Percentiles rank a stretch among this genome's conserved stretches.
Conservation (phyloP, 2,888 invertebrate genomes). For the Leptothorax acervorum region DNA sequence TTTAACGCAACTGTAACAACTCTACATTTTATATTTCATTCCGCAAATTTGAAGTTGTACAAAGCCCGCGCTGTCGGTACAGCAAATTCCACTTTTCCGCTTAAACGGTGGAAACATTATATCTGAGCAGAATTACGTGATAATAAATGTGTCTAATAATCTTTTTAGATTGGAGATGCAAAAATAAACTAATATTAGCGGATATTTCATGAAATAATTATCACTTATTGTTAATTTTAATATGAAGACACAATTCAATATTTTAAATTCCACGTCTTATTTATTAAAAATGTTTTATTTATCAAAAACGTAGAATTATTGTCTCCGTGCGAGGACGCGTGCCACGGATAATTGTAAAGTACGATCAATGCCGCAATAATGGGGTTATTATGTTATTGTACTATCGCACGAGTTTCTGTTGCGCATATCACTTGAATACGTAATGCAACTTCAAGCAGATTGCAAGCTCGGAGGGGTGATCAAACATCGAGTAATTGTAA, state of each 20-base stretch:
- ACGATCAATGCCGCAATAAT: slow-evolving; percentile 37
- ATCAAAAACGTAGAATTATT: slow-evolving; percentile 21
- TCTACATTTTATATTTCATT: slow-evolving; percentile 30
- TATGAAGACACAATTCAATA: neutral
- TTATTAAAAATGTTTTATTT: neutral
- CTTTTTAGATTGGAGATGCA: neutral
- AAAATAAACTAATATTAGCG: neutral
- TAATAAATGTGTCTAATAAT: slow-evolving; percentile 31
- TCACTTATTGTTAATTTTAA: neutral
- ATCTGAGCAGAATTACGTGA: neutral
- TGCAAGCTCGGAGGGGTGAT: slow-evolving; percentile 78
- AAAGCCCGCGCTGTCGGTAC: slow-evolving; percentile 11
- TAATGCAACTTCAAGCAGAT: slow-evolving; percentile 69
- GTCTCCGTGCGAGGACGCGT: neutral
- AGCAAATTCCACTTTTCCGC: slow-evolving; percentile 27
- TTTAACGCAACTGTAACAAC: slow-evolving; percentile 17
- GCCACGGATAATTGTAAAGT: slow-evolving; percentile 24
- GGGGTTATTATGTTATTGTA: slow-evolving; percentile 46
- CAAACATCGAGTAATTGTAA: slow-evolving; percentile 78
- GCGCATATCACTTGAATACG: slow-evolving; percentile 40
- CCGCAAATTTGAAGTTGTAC: slow-evolving; percentile 28
- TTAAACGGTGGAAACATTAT: slow-evolving; percentile 9
- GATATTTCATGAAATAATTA: neutral
- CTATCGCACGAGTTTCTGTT: slow-evolving; percentile 34
- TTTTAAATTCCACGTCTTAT: neutral